Base-by-base conservation (phyloP, 2,888 invertebrate species). In the Zygothrica quintamaculata region DNA sequence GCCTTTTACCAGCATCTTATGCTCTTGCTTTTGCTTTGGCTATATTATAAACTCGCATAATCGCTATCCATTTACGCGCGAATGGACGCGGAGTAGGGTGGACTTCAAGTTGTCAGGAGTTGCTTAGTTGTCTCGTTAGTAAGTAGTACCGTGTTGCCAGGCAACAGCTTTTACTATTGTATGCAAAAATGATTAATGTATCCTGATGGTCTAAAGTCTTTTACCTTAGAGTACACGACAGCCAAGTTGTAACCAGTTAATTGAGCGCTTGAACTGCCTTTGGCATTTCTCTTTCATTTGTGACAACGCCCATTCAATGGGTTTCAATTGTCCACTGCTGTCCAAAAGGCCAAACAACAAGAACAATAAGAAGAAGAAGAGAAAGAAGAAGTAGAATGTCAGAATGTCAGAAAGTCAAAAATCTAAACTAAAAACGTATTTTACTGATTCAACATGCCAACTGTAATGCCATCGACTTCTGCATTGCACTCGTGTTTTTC, bases 11-110 rank as follows among this genome's bases (percentile, higher is more conserved):
- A 16, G 25, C 43, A 25, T 18, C 46, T n/a, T n/a, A n/a, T n/a
- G n/a, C n/a, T n/a, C n/a, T n/a, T n/a, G n/a, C 59, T 37, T 47
- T 56, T 42, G 51, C n/a, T n/a, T 57, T 65, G 76, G 72, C 79
- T 77, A 74, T 81, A 82, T 84, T 79, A 84, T 82, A 82, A 82
- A 82, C 82, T 82, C 79, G 71, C 79, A 82, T 82, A 82, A 82
- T 82, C 82, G 85, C 60, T 62, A 62, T 36, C 77, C 77, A 76
- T 74, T 81, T 70, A 58, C 47, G 48, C 65, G 31, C 34, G 43
- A 40, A 42, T 37, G 57, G 40, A 22, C 44, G 37, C n/a, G 48
- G 56, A 53, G 57, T 43, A 44, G 52, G 52, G 53, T 59, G 52
- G 52, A 51, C 60, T 73, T 67, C 46, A 76, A 80, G 61, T 78